Percentiles rank a stretch among this genome's conserved stretches.
Conservation (phyloP, 1,140 invertebrate genomes). For the Drosophila auraria region DNA sequence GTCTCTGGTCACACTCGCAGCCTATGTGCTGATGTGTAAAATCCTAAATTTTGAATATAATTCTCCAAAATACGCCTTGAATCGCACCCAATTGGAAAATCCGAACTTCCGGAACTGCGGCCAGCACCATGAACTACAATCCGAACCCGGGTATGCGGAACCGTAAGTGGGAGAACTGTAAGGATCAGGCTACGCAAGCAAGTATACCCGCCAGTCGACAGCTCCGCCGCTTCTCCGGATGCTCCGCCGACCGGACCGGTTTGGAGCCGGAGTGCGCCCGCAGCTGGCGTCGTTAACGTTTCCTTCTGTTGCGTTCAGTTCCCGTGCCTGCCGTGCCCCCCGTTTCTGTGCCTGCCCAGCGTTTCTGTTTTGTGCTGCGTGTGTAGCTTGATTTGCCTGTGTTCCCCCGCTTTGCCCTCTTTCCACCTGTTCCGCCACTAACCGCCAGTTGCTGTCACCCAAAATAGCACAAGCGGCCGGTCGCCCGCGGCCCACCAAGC, state of each 20-base stretch:
- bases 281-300: constrained; percentile 27
- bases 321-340: constrained; percentile 7
- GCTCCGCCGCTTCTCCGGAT: constrained; percentile 26
- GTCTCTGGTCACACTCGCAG: constrained; percentile 1
- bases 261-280: constrained; percentile 17
- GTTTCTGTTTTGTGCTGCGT: constrained; percentile 52
- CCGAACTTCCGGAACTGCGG: not conserved
- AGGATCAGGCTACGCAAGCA: constrained; percentile 78
- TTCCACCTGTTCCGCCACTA: constrained; percentile 2
- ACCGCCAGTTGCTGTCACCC: constrained; percentile 16
- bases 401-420: constrained; percentile 26
- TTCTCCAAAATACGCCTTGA: constrained; percentile 1
- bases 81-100: constrained; percentile 13
- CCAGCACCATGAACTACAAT: constrained; percentile 85
- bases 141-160: constrained; percentile 85
- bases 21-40: constrained; percentile 49
- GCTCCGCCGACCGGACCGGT: constrained; percentile 20
- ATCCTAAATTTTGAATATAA: constrained; percentile 35
- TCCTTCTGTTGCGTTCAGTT: constrained; percentile 22
- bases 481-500: constrained; percentile 86
- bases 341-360: constrained; percentile 11
- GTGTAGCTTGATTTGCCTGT: constrained; percentile 64
- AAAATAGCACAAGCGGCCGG: constrained; percentile 78
- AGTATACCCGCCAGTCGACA: constrained; percentile 59
- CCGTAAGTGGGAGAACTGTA: constrained; percentile 85